Conservation (phyloP, 2,888 invertebrate species). For the Dichetophora obliterata region DNA sequence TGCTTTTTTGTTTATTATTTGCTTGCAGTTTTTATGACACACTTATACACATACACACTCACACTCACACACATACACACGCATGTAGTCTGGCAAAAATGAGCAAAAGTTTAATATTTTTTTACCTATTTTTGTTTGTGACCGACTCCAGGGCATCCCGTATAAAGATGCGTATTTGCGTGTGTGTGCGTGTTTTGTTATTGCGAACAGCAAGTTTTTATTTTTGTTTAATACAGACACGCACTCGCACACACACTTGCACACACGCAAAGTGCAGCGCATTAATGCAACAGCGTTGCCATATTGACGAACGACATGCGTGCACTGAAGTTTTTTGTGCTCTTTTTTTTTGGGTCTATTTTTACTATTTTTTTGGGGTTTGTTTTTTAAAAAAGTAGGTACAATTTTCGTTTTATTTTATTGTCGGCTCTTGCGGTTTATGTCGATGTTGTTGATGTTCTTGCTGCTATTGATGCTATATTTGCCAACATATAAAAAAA, state of each 20-base stretch:
- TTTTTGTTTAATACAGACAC: slow-evolving; percentile 22
- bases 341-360: slow-evolving; percentile 46
- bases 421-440: slow-evolving; percentile 39
- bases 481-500: slow-evolving; percentile 44
- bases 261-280: slow-evolving; percentile 48
- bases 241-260: slow-evolving; percentile 15
- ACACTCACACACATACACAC: neutral
- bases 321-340: slow-evolving; percentile 41
- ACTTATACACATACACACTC: neutral
- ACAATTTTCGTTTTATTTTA: slow-evolving; percentile 43
- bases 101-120: neutral
- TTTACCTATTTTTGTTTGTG: slow-evolving; percentile 21
- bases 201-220: slow-evolving; percentile 33
- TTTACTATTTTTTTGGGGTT: slow-evolving; percentile 42
- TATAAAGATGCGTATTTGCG: slow-evolving; percentile 36
- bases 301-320: slow-evolving; percentile 61
- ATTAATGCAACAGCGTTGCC: slow-evolving; percentile 57
- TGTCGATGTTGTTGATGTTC: slow-evolving; percentile 36
- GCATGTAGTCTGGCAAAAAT: neutral
- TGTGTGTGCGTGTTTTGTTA: slow-evolving; percentile 13
- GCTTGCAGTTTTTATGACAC: too few relatives aligned
- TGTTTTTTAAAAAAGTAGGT: slow-evolving; percentile 28
- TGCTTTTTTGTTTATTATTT: slow-evolving; percentile 5
- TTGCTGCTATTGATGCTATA: slow-evolving; percentile 39
- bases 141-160: slow-evolving; percentile 40